phyloP scores from a whole-genome alignment of 2,888 invertebrate genomes.

The Parnassius mnemosyne region DNA sequence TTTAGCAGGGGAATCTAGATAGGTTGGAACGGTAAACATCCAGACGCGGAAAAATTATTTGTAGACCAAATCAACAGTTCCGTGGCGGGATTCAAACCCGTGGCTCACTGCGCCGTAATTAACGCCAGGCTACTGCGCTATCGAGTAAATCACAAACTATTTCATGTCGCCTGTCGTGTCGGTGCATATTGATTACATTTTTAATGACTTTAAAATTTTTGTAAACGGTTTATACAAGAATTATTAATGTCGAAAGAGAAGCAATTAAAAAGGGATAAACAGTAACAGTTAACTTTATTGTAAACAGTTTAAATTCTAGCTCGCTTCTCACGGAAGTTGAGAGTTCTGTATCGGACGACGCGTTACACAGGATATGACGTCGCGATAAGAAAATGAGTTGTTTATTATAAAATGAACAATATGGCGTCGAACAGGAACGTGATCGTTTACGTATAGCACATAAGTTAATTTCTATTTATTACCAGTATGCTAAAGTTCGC shows the following conservation, averaged over 20 bases:
- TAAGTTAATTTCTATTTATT: too few relatives aligned
- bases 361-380: conserved; percentile 11
- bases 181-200: not conserved
- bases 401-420: conserved; percentile 58
- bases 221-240: not conserved
- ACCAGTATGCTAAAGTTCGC: too few relatives aligned
- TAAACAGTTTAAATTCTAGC: conserved; percentile 7
- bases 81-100: too few relatives aligned
- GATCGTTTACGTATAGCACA: too few relatives aligned
- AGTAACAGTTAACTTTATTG: conserved; percentile 5
- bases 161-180: too few relatives aligned
- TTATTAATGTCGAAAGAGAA: conserved; percentile 5
- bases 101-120: too few relatives aligned
- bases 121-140: too few relatives aligned
- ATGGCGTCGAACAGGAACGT: conserved; percentile 31
- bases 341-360: not conserved
- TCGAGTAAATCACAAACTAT: too few relatives aligned
- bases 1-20: too few relatives aligned
- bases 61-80: too few relatives aligned
- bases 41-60: too few relatives aligned
- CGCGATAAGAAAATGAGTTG: conserved; percentile 56
- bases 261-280: conserved; percentile 18
- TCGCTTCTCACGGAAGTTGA: conserved; percentile 20
- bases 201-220: conserved; percentile 1
- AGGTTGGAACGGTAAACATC: too few relatives aligned